A percentile compares a stretch with the other conserved stretches of the same genome.
These are phyloP conservation scores for Takifugu bimaculatus DNA, from an alignment of 2,113 vertebrate genomes.

Conservation along the genomic window DNA sequence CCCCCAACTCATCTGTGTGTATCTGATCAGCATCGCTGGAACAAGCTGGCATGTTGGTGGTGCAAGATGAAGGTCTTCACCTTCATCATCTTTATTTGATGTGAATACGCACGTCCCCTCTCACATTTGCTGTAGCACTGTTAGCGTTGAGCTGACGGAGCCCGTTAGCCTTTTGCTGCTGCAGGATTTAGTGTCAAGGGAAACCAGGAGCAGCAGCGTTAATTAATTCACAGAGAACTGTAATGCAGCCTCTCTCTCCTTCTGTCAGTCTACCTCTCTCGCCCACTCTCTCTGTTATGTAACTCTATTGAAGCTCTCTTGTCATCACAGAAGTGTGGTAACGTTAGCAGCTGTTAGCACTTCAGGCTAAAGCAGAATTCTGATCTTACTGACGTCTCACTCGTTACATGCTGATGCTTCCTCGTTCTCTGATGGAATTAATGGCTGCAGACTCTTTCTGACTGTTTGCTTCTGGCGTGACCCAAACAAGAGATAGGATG, in stretches of 20 bases:
- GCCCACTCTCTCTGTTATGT: conserved; percentile 26
- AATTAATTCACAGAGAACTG: conserved; percentile 37
- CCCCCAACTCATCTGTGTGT: too few species aligned
- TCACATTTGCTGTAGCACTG: too few species aligned
- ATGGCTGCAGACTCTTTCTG: not conserved
- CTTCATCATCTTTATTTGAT: too few species aligned
- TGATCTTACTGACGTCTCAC: not conserved
- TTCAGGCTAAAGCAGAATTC: not conserved
- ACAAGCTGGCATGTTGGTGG: too few species aligned
- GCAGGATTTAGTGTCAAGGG: conserved; percentile 5
- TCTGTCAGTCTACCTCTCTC: conserved; percentile 13
- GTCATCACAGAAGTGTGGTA: conserved; percentile 11
- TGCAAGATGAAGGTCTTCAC: too few species aligned
- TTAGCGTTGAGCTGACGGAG: too few species aligned
- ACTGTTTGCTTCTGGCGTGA: not conserved
- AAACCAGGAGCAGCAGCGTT: conserved; percentile 13
- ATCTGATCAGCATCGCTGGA: too few species aligned
- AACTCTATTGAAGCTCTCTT: conserved; percentile 24
- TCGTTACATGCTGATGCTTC: not conserved
- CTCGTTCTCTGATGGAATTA: too few species aligned
- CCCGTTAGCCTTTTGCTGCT: too few species aligned
- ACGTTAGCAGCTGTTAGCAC: conserved; percentile 17
- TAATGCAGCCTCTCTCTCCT: conserved; percentile 12
- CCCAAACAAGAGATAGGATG: too few species aligned
- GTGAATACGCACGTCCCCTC: too few species aligned